Conservation (phyloP, 2,888 invertebrate species). For the Cordylochernes scorpioides region DNA sequence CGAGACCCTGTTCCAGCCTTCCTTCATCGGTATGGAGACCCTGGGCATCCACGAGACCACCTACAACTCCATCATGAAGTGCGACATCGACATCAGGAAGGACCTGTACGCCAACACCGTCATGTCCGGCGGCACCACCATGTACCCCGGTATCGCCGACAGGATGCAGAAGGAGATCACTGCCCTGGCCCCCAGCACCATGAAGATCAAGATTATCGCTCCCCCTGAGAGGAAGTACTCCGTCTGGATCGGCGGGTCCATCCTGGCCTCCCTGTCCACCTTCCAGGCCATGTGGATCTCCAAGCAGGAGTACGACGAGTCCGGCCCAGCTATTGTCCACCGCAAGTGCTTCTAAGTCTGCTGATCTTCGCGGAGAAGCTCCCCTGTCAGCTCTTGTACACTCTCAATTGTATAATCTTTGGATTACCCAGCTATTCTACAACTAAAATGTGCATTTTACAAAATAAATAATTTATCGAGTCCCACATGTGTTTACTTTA, state of each 20-base stretch:
- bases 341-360: conserved; percentile 89
- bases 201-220: conserved; percentile 46
- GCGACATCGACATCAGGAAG: conserved; percentile 61
- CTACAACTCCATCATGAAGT: conserved; percentile 82
- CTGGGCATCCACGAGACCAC: conserved; percentile 68
- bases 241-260: conserved; percentile 92
- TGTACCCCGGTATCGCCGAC: conserved; percentile 89
- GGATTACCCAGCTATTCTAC: no score
- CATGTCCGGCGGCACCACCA: conserved; percentile 72
- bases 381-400: no score
- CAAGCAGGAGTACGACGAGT: conserved; percentile 87
- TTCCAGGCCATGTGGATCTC: conserved; percentile 88
- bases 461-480: no score
- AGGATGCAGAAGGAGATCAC: conserved; percentile 93
- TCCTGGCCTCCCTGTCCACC: conserved; percentile 62
- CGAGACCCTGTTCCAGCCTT: conserved; percentile 65
- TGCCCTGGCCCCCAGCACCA: conserved; percentile 37
- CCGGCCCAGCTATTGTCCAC: conserved; percentile 80
- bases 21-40: conserved; percentile 57
- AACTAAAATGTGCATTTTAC: no score
- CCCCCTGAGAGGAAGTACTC: conserved; percentile 89
- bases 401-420: no score
- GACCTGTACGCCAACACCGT: conserved; percentile 53
- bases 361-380: no score
- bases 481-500: no score